Conservation (phyloP, 2,888 invertebrate genomes). For the Cylloceria caligata region DNA sequence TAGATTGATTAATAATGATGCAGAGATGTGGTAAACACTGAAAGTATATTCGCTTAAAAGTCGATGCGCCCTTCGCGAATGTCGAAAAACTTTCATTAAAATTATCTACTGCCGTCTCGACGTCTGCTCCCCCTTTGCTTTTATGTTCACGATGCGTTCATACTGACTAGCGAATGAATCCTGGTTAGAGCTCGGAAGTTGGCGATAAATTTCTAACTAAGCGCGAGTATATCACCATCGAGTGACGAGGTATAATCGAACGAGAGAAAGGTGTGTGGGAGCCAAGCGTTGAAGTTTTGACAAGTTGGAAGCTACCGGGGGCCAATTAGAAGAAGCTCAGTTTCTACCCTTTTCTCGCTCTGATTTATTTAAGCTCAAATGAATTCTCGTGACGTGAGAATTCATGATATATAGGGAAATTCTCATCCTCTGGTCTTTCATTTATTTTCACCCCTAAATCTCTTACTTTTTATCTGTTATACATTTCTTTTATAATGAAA, state of each 20-base stretch:
- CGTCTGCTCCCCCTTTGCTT: not conserved
- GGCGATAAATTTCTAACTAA: conserved; percentile 58
- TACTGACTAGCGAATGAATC: conserved; percentile 57
- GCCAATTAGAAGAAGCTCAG: conserved; percentile 56
- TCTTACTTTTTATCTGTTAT: not conserved
- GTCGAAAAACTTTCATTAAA: conserved; percentile 17
- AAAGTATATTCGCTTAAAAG: not conserved
- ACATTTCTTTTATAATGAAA: too few species aligned
- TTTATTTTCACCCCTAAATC: not conserved
- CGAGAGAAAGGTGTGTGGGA: not conserved
- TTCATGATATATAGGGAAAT: conserved; percentile 15
- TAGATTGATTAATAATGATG: not conserved
- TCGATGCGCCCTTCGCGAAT: not conserved
- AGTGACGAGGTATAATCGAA: conserved; percentile 6
- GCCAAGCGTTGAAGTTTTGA: conserved; percentile 56
- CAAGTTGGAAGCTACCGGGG: conserved; percentile 57
- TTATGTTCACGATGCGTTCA: conserved; percentile 43
- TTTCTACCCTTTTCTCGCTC: conserved; percentile 27
- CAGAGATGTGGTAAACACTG: not conserved
- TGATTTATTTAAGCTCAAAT: conserved; percentile 53
- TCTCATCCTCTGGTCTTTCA: too few species aligned
- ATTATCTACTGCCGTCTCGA: conserved; percentile 26
- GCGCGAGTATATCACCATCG: not conserved
- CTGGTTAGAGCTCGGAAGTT: conserved; percentile 12
- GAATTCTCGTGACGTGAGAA: conserved; percentile 29